Base-by-base conservation (phyloP, 2,888 invertebrate species). In the Dryobota labecula region DNA sequence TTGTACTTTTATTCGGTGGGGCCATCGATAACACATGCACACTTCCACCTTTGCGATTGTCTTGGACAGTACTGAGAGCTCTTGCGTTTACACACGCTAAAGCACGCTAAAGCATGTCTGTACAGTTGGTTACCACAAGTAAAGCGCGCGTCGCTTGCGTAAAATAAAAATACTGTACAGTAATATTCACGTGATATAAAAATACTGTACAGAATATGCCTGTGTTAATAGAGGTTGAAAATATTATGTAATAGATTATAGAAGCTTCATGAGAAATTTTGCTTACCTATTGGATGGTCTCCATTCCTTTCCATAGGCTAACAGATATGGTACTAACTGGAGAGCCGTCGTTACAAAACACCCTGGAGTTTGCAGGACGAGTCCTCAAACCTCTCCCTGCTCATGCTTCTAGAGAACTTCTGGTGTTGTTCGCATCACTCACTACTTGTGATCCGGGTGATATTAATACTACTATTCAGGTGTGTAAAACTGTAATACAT, bases 401-500 rank as follows among this genome's bases (percentile, higher is more conserved):
- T 0, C 99, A 99, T 95, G 98, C 99, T 0, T 99, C 99, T 73
- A 96, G 99, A 84, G 99, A 99, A 96, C 97, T 99, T 45, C 96
- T 99, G 13, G 96, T 99, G 3, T 96, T 99, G 36, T 98, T 99
- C 96, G 99, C 98, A 4, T 99, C 99, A 84, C 96, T 99, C 36
- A 99, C 99, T 0, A 99, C 99, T 0, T 99, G 99, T 92, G 99
- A 99, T 95, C 99, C 99, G 2, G 97, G 98, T 27, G 99, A 99
- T 90, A 99, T 99, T 53, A 97, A 97, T 80, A 96, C 96, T 70
- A 99, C 99, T 11, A 98, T 95, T 78, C 94, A 94, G 90, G 95
- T 94, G 73, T 67, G 72, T 36, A 27, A 36, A 64, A 51, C 5
- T 30, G 18, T 30, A 51, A 2, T n/a, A n/a, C n/a, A n/a, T n/a